phyloP scores from a whole-genome alignment of 1,140 invertebrate genomes.

The Aphelenchoides fujianensis region DNA sequence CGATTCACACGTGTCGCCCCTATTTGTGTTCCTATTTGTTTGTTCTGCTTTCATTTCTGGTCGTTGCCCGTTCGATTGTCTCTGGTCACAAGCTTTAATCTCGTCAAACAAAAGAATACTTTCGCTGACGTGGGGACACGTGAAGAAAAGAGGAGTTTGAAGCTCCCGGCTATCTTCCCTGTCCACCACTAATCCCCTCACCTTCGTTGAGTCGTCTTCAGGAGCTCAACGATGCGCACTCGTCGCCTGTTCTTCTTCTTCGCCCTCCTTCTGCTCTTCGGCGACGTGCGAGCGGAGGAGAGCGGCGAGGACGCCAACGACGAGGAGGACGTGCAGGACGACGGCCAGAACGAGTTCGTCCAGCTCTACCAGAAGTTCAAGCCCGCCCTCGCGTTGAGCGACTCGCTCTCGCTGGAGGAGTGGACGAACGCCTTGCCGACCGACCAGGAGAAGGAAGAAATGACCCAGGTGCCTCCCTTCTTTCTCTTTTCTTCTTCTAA shows the following conservation, averaged over 20 bases:
- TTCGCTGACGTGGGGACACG: too few species aligned
- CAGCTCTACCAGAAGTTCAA: constrained; percentile 7
- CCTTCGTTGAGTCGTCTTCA: too few species aligned
- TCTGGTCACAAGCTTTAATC: too few species aligned
- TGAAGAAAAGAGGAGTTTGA: too few species aligned
- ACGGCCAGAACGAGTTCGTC: neutral
- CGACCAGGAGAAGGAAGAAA: neutral
- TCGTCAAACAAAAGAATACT: too few species aligned
- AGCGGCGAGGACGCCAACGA: neutral
- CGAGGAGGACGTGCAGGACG: neutral
- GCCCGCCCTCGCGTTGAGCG: neutral
- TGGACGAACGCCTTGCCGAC: constrained; percentile 5
- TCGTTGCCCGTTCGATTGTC: neutral
- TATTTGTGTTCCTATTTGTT: neutral
- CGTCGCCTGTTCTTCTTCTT: neutral
- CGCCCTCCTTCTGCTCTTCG: neutral
- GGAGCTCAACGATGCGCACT: neutral
- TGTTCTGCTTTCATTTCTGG: neutral
- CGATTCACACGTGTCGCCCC: too few species aligned
- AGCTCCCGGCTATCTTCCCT: too few species aligned
- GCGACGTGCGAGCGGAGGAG: too few species aligned
- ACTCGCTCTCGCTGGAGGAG: neutral
- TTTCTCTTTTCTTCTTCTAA: too few species aligned
- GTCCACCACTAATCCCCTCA: too few species aligned
- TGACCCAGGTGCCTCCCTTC: neutral